Conservation (phyloP, 2,888 invertebrate genomes). For the Heliconius sara region DNA sequence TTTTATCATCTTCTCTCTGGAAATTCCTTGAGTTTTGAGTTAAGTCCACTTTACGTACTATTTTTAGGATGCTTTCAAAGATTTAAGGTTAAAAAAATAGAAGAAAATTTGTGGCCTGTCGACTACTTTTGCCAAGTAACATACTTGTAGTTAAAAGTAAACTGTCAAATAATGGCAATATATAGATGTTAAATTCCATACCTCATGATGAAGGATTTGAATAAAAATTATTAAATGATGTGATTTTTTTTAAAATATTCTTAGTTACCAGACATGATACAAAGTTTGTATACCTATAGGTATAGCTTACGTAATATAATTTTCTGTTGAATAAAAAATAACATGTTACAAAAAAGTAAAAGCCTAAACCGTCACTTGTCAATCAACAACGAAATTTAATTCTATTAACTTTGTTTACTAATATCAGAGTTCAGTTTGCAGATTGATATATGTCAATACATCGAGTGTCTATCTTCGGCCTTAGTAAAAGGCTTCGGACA, state of each 20-base stretch:
- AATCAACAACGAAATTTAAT: slow-evolving; percentile 49
- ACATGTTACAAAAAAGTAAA: slow-evolving; percentile 26
- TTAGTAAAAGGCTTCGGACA: slow-evolving; percentile 49
- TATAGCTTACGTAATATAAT: not conserved
- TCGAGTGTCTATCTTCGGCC: slow-evolving; percentile 49
- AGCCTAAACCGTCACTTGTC: slow-evolving; percentile 44
- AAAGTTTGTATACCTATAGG: too few relatives aligned
- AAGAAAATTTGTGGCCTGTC: not conserved
- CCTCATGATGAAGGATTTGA: too few relatives aligned
- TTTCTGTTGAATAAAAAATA: not conserved
- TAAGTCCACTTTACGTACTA: not conserved
- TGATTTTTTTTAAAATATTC: too few relatives aligned
- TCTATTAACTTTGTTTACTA: slow-evolving; percentile 45
- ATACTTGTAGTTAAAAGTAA: not conserved
- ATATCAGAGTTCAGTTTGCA: slow-evolving; percentile 34
- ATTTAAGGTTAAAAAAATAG: not conserved
- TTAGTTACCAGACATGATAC: too few relatives aligned
- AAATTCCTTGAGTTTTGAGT: slow-evolving; percentile 27
- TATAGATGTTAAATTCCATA: too few relatives aligned
- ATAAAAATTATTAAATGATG: too few relatives aligned
- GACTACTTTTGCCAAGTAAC: not conserved
- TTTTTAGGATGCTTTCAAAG: not conserved
- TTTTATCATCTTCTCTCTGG: slow-evolving; percentile 48
- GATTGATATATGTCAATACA: slow-evolving; percentile 44
- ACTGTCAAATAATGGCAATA: not conserved